Evolutionary conservation across 2,888 invertebrate genomes (phyloP), one percentile per base, ranked within the genome.

Genomic region (Pyrrhosoma nymphula): DNA sequence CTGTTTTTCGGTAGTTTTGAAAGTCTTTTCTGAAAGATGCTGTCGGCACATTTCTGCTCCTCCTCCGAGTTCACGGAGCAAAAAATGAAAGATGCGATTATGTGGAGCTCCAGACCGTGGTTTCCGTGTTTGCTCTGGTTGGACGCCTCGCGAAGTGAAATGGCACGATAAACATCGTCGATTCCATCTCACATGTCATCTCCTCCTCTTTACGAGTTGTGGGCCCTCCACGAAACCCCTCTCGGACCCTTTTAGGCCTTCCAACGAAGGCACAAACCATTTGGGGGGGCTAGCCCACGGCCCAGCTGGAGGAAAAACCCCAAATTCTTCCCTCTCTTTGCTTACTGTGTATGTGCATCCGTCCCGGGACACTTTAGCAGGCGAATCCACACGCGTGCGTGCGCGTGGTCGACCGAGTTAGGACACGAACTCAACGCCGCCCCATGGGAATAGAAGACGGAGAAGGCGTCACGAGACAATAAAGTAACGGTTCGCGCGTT

Each of bases 151-250:
- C 82, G 26, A 23, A 26, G 82, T 35, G 82, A 82, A 82, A 35
- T 82, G 82, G 82, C 82, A 35, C 82, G 82, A 82, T 82, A 82
- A 82, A 82, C 82, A 82, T 82, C 82, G 30, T 35, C 35, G 82
- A 30, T 35, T 82, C 82, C 82, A 82, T 82, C 82, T 16, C 35
- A 1, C 35, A 14, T 82, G 82, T 82, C 82, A 35, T 82, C 82
- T 82, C 35, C 82, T 35, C 30, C 26, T 69, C 60, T 60, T 3
- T 20, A n/a, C 8, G 30, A 82, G 35, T 82, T 26, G 69, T 1
- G n/a, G 14, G 35, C 82, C 30, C 14, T 35, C 26, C 75, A 60
- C 60, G 60, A 60, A 60, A 12, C 18, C 23, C 35, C 26, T 69
- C 47, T n/a, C 82, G 30, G 82, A 35, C 82, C 82, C 82, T 60